phyloP scores from a whole-genome alignment of 2,797 vertebrate species.

The Schizothorax lantsangensis region DNA sequence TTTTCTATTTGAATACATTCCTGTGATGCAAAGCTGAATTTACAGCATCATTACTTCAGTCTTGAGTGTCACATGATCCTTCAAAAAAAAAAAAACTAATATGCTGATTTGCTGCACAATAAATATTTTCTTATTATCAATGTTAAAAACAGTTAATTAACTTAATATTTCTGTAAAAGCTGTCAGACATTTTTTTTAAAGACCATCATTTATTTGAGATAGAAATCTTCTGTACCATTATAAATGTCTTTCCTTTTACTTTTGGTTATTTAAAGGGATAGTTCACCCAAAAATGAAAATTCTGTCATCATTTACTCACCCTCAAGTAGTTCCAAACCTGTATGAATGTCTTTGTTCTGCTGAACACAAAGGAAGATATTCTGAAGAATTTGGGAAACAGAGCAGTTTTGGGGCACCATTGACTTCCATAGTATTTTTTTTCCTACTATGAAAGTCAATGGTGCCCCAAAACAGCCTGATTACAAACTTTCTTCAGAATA shows the following conservation, averaged over 20 bases:
- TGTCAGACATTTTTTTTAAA: not conserved
- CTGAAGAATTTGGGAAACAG: too few species aligned
- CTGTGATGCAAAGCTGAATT: not conserved
- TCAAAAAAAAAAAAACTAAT: too few species aligned
- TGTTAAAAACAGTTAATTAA: not conserved
- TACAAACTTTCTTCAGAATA: too few species aligned
- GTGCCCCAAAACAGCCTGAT: too few species aligned
- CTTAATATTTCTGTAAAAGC: not conserved
- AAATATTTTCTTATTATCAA: not conserved
- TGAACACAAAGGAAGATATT: too few species aligned
- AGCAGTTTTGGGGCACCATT: too few species aligned
- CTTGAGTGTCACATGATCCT: not conserved
- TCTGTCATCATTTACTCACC: too few species aligned
- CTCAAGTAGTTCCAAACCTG: too few species aligned
- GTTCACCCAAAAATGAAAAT: too few species aligned
- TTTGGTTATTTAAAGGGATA: not conserved
- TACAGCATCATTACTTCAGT: not conserved
- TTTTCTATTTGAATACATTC: not conserved
- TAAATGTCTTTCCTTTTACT: not conserved
- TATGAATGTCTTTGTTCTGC: too few species aligned
- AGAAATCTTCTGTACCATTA: not conserved
- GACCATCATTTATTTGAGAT: not conserved
- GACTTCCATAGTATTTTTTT: too few species aligned
- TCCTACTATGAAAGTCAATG: too few species aligned
- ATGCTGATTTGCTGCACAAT: not conserved